Evolutionary conservation across 2,797 vertebrate species (phyloP).

Genomic region (Spinus pinus): DNA sequence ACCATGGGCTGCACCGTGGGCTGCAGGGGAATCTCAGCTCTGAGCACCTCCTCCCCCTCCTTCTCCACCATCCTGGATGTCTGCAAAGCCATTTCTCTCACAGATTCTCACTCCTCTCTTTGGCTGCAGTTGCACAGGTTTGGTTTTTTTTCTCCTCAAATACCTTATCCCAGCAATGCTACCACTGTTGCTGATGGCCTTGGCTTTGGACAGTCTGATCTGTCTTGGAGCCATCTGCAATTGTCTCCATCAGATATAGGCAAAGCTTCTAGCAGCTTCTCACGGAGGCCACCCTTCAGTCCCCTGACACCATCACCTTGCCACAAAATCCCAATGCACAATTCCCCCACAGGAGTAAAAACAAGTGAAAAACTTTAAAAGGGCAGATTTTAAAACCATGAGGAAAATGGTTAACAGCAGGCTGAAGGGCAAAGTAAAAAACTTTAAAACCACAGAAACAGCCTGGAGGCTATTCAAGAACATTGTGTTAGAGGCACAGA

Average conservation of each 20-base stretch:
- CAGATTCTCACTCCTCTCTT: neutral
- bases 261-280: neutral
- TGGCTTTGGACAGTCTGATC: neutral
- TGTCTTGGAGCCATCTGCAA: accelerated
- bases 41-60: accelerated
- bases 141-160: neutral
- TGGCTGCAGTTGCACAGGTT: neutral
- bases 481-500: slow-evolving; percentile 72
- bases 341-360: neutral
- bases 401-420: slow-evolving; percentile 68
- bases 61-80: neutral
- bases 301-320: neutral
- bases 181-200: neutral
- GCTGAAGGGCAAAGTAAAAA: slow-evolving; percentile 71
- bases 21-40: neutral
- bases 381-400: slow-evolving; percentile 66
- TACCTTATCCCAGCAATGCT: neutral
- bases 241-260: neutral
- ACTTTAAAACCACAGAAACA: slow-evolving; percentile 70
- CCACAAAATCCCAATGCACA: neutral
- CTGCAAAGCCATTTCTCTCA: neutral
- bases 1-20: accelerated
- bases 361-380: slow-evolving; percentile 54
- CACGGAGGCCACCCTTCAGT: neutral
- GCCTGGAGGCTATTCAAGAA: slow-evolving; percentile 72